These are phyloP conservation scores for Brachionus angularis DNA, from an alignment of 1,140 invertebrate species.

Conservation along the genomic window DNA sequence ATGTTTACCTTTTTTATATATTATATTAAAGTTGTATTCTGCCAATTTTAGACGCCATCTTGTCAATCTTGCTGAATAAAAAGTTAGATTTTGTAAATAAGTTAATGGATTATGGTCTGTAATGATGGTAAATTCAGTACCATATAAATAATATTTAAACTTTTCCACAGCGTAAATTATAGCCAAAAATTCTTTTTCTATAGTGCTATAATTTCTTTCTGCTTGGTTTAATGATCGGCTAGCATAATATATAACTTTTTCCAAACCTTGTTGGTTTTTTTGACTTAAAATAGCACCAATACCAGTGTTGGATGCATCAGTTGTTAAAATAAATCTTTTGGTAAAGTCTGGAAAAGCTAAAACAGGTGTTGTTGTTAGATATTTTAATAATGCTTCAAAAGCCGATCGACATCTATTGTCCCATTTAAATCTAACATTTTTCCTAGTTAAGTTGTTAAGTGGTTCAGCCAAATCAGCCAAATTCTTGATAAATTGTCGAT, in stretches of 20 bases:
- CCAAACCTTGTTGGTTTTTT: neutral
- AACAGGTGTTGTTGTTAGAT: neutral
- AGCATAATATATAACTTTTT: conserved; percentile 12
- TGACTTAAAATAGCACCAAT: conserved; percentile 37
- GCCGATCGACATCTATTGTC: conserved; percentile 46
- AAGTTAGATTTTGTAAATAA: neutral
- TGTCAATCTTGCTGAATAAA: neutral
- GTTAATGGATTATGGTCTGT: conserved; percentile 7
- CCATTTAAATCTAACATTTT: conserved; percentile 28
- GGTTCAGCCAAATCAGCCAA: conserved; percentile 50
- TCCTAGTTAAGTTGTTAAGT: conserved; percentile 49
- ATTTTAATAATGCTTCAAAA: conserved; percentile 48
- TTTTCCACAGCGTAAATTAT: neutral
- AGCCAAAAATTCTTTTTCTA: neutral
- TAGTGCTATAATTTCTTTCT: conserved; percentile 1
- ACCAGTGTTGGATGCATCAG: conserved; percentile 30
- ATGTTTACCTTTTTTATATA: neutral
- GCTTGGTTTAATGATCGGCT: conserved; percentile 34
- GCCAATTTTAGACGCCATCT: neutral
- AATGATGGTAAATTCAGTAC: neutral
- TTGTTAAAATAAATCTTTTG: conserved; percentile 11
- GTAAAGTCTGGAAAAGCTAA: conserved; percentile 7
- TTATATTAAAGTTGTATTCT: neutral
- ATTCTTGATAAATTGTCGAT: conserved; percentile 48
- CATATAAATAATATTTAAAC: neutral